Evolutionary conservation across 2,113 vertebrate species (phyloP), one percentile per base, ranked within the genome.

Genomic region (Cinclus cinclus): DNA sequence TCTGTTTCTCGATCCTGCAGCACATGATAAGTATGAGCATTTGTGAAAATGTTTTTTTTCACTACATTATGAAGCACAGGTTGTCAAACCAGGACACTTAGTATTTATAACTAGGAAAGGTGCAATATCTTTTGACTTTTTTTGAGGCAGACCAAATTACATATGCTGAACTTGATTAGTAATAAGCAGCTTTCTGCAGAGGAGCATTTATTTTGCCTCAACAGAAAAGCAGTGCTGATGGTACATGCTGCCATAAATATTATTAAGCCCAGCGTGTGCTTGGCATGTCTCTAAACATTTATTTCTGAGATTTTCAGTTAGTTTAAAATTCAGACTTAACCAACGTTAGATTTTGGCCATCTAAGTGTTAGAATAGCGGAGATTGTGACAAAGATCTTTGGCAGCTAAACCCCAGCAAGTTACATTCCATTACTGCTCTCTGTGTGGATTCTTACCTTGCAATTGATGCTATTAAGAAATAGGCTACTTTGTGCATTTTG

Each of bases 1-100:
- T 98, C 95, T 99, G 98, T 97, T 99, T 99, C 98, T 99, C 99
- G 98, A 99, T 99, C 98, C 99, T 99, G 97, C 69, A 95, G 95
- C 78, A 97, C 73, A 97, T n/a, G 81, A 94, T 93, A 97, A 94
- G 82, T 25, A 89, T 97, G 55, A 97, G 56, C 94, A 97, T 89
- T 97, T 92, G 79, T 94, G 85, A 97, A 8, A 82, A 49, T 20
- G 12, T 8, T 9, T 21, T 59, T 89, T 73, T 52, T 44, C n/a
- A 49, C 41, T 55, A 47, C 25, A 31, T 75, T 77, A 56, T 35
- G 56, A 46, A 82, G 20, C 14, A 82, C 15, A 21, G n/a, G 15
- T 55, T 77, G 35, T 55, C 74, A 77, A 70, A 64, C 25, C 37
- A 83, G 58, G 47, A 33, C 20, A 53, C 19, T 52, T 50, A 80